phyloP scores from a whole-genome alignment of 2,888 invertebrate genomes.

The Elysia crispata region DNA sequence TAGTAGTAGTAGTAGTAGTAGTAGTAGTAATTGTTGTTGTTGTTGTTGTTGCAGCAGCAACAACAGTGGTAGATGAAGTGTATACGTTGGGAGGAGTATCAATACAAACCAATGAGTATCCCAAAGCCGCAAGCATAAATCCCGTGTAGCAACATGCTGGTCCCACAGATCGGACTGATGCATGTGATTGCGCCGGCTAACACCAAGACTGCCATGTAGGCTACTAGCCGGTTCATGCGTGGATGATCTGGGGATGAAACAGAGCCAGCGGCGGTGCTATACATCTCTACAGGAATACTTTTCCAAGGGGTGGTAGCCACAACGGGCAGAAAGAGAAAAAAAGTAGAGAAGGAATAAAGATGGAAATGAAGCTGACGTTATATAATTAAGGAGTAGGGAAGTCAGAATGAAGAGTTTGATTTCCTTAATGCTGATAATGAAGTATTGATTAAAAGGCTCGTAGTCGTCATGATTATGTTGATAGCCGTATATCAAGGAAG shows the following conservation, averaged over 20 bases:
- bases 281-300: too few relatives aligned
- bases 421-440: too few relatives aligned
- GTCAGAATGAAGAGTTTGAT: too few relatives aligned
- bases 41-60: constrained; percentile 46
- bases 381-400: too few relatives aligned
- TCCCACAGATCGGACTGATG: constrained; percentile 19
- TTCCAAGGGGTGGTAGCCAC: too few relatives aligned
- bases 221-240: neutral
- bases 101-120: neutral
- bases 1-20: constrained; percentile 45
- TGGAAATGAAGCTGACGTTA: too few relatives aligned
- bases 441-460: too few relatives aligned
- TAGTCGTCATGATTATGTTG: too few relatives aligned
- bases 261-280: too few relatives aligned
- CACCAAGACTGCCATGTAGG: neutral
- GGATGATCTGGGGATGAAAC: neutral
- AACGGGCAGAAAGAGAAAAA: too few relatives aligned
- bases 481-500: neutral
- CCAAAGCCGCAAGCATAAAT: constrained; percentile 13
- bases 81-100: neutral
- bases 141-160: constrained; percentile 2
- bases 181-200: neutral
- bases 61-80: constrained; percentile 16
- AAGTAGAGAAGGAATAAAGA: too few relatives aligned
- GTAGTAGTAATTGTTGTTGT: constrained; percentile 44